Conservation (phyloP, 2,113 vertebrate species). For the Cardinalis cardinalis region DNA sequence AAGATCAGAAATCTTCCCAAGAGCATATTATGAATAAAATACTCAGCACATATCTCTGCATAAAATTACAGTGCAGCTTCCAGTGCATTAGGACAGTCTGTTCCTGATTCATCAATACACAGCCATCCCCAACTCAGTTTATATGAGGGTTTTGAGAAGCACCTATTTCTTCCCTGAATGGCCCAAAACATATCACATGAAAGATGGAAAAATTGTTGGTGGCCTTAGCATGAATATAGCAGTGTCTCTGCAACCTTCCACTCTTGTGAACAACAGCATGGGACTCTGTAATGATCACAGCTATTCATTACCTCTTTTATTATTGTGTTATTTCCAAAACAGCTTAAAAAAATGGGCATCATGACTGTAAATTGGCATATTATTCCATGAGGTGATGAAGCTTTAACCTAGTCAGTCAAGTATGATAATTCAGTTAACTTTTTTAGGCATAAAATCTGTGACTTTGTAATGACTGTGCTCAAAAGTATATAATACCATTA, state of each 20-base stretch:
- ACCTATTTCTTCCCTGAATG: neutral
- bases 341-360: neutral
- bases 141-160: neutral
- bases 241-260: neutral
- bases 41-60: neutral
- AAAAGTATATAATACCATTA: neutral
- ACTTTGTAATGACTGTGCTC: neutral
- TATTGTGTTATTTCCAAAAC: neutral
- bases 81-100: neutral
- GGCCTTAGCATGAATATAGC: neutral
- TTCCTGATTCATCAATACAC: neutral
- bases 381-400: neutral
- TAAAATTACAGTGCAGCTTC: neutral
- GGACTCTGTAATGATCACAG: neutral
- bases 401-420: constrained; percentile 4
- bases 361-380: neutral
- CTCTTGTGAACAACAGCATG: neutral
- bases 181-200: neutral
- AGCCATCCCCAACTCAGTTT: neutral
- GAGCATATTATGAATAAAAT: neutral
- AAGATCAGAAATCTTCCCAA: neutral
- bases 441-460: neutral
- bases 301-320: neutral
- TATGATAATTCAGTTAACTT: constrained; percentile 6
- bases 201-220: neutral